These are phyloP conservation scores for Cantharis flavilabris DNA, from an alignment of 2,888 invertebrate genomes.

Conservation along the genomic window DNA sequence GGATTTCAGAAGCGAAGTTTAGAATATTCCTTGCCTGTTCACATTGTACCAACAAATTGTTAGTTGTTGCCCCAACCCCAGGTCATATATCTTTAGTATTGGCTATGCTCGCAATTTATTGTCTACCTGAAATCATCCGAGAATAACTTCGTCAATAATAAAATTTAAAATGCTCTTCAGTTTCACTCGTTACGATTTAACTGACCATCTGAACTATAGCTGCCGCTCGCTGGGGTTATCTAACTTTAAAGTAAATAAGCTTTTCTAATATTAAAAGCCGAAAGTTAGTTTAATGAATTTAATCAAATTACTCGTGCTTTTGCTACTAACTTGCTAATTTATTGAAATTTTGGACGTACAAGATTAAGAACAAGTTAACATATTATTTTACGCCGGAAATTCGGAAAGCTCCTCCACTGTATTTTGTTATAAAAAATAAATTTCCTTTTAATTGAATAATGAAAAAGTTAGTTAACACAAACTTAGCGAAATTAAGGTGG, in stretches of 20 bases:
- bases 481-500: not conserved
- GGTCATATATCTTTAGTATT: constrained; percentile 43
- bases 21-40: constrained; percentile 42
- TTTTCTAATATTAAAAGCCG: constrained; percentile 3
- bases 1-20: constrained; percentile 48
- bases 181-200: not conserved
- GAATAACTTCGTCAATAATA: constrained; percentile 26
- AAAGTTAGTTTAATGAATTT: constrained; percentile 1
- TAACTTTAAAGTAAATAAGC: constrained; percentile 2
- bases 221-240: not conserved
- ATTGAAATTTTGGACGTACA: not conserved
- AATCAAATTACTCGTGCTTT: not conserved
- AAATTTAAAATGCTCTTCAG: not conserved
- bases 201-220: not conserved
- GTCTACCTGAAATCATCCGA: constrained; percentile 41
- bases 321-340: not conserved
- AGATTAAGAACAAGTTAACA: not conserved
- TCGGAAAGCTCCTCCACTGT: not conserved
- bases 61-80: constrained; percentile 45
- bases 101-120: constrained; percentile 43
- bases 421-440: not conserved
- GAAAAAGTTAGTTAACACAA: not conserved
- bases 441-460: not conserved
- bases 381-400: not conserved
- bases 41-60: constrained; percentile 45